Conservation (phyloP, 1,140 invertebrate genomes). For the Rhizoglyphus robini region DNA sequence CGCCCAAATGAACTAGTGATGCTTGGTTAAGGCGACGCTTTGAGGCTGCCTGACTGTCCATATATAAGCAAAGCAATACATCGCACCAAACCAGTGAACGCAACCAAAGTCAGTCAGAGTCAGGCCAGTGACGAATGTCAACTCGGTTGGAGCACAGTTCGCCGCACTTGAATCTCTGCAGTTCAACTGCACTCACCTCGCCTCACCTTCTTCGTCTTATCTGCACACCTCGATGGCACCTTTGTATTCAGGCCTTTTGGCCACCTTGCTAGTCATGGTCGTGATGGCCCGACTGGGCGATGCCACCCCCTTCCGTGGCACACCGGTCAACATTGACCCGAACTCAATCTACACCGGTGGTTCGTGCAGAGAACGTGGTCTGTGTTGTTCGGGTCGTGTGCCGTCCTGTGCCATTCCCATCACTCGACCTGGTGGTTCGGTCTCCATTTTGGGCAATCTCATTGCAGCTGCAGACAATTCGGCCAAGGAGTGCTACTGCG, state of each 20-base stretch:
- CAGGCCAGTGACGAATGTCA: no score
- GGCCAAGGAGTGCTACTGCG: slow-evolving; percentile 68
- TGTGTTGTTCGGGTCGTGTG: slow-evolving; percentile 50
- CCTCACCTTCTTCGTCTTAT: neutral
- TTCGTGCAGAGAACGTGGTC: slow-evolving; percentile 25
- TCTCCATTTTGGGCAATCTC: slow-evolving; percentile 17
- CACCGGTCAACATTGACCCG: neutral
- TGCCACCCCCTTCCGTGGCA: neutral
- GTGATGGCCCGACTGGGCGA: neutral
- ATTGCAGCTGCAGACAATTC: neutral
- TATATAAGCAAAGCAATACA: no score
- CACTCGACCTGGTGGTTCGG: slow-evolving; percentile 45
- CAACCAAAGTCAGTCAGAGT: no score
- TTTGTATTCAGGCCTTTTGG: neutral
- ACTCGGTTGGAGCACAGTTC: no score
- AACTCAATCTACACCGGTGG: slow-evolving; percentile 3
- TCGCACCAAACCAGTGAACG: no score
- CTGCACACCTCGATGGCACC: neutral
- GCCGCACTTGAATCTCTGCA: no score
- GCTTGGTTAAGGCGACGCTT: no score
- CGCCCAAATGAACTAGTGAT: no score
- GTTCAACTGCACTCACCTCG: no score
- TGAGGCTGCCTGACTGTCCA: no score
- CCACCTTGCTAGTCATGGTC: neutral
- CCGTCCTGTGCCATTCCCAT: slow-evolving; percentile 74